A percentile compares a stretch with the other conserved stretches of the same genome.
These are phyloP conservation scores for Idris sp. DNA, from an alignment of 1,140 invertebrate genomes.

Conservation along the genomic window DNA sequence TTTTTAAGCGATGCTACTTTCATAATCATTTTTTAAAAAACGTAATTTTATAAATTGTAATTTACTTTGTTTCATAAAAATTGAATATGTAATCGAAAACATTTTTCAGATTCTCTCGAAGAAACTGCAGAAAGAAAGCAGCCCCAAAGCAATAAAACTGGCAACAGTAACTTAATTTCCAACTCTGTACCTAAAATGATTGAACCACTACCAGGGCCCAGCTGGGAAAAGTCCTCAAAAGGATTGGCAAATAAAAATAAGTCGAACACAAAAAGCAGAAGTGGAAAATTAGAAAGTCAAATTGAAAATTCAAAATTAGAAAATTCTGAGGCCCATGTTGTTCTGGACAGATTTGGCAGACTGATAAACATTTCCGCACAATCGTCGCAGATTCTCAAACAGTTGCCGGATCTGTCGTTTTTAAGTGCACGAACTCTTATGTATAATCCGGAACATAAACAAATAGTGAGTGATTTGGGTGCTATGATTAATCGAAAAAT, in stretches of 20 bases:
- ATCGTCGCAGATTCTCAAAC: slow-evolving; percentile 73
- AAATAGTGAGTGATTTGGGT: slow-evolving; percentile 74
- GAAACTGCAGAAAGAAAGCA: no score
- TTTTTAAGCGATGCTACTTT: no score
- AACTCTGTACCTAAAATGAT: slow-evolving; percentile 67
- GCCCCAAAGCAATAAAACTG: no score
- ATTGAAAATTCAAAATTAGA: slow-evolving; percentile 53
- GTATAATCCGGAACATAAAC: slow-evolving; percentile 74
- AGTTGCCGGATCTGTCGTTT: slow-evolving; percentile 75
- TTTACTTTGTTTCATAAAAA: no score
- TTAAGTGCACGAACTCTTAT: slow-evolving; percentile 74
- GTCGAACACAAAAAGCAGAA: slow-evolving; percentile 2
- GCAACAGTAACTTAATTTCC: slow-evolving; percentile 22
- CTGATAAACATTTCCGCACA: slow-evolving; percentile 70
- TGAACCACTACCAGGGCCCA: slow-evolving; percentile 73
- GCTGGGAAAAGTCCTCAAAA: slow-evolving; percentile 20
- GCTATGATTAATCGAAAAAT: slow-evolving; percentile 77
- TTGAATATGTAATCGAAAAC: no score
- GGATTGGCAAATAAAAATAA: slow-evolving; percentile 40
- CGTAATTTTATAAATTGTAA: no score
- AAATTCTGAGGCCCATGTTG: slow-evolving; percentile 63
- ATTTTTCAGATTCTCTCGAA: no score
- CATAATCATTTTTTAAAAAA: no score
- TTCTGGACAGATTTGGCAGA: slow-evolving; percentile 73
- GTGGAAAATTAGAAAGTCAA: slow-evolving; percentile 7